A percentile compares a stretch with the other conserved stretches of the same genome.
phyloP scores from a whole-genome alignment of 2,888 invertebrate species.

The Agrypnus murinus region DNA sequence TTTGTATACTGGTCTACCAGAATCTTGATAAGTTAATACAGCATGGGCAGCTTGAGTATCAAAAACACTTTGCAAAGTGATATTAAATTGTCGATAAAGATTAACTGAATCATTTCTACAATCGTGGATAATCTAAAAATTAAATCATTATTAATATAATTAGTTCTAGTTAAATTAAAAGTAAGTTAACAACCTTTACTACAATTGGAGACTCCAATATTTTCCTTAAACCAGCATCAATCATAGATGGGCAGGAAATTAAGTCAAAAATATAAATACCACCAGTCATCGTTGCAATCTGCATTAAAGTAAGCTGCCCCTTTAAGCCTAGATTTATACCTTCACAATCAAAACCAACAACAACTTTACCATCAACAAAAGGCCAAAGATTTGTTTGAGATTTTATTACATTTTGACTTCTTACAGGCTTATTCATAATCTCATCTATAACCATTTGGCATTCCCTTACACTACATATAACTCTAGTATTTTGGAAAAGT shows the following conservation, averaged over 20 bases:
- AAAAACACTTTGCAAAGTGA: conserved; percentile 88
- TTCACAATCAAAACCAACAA: conserved; percentile 93
- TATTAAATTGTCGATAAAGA: conserved; percentile 89
- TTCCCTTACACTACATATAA: conserved; percentile 86
- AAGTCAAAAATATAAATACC: conserved; percentile 92
- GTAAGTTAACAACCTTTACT: conserved; percentile 79
- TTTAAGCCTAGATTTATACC: conserved; percentile 93
- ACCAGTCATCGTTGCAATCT: conserved; percentile 87
- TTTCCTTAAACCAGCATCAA: conserved; percentile 86
- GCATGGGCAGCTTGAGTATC: conserved; percentile 93
- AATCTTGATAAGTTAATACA: conserved; percentile 91
- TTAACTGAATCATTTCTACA: conserved; percentile 94
- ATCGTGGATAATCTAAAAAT: conserved; percentile 86
- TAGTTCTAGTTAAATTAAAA: neutral
- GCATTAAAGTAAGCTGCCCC: conserved; percentile 90
- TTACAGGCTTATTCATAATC: conserved; percentile 74
- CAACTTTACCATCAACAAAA: conserved; percentile 72
- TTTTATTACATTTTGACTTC: neutral
- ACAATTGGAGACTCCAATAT: conserved; percentile 87
- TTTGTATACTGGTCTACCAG: conserved; percentile 93
- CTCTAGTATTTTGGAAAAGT: conserved; percentile 86
- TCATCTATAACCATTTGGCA: conserved; percentile 85
- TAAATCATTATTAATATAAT: conserved; percentile 27
- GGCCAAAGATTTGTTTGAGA: conserved; percentile 60
- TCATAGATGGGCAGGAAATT: conserved; percentile 86